Conservation (phyloP, 2,113 vertebrate genomes). For the Acanthisitta chloris region DNA sequence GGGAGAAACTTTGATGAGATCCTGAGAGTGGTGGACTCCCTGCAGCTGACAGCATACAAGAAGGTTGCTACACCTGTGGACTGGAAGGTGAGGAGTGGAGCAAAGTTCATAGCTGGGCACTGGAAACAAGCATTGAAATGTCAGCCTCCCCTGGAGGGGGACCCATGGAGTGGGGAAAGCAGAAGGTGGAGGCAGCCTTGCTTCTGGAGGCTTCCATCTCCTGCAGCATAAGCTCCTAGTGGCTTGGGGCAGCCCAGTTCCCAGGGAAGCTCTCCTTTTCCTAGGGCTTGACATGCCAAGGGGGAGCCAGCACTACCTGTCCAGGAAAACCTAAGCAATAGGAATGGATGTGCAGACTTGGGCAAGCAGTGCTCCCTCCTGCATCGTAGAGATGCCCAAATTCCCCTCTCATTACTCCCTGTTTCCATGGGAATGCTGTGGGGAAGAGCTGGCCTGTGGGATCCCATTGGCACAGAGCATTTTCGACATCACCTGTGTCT, state of each 20-base stretch:
- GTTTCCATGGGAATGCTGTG: background rate
- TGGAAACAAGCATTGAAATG: background rate
- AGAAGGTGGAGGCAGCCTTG: background rate
- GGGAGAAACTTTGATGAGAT: constrained; percentile 97
- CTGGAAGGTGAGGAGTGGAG: constrained; percentile 87
- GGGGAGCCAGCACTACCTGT: background rate
- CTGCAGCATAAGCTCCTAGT: background rate
- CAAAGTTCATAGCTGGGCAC: background rate
- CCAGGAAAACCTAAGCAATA: background rate
- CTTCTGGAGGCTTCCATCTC: background rate
- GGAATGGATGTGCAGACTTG: accelerated
- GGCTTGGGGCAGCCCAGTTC: background rate
- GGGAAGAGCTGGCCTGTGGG: background rate
- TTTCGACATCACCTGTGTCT: background rate
- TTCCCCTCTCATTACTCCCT: accelerated
- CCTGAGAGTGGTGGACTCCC: constrained; percentile 89
- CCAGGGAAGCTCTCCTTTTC: background rate
- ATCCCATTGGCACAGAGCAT: background rate
- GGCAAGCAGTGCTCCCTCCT: background rate
- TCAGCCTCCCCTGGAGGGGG: background rate
- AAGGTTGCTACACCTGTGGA: constrained; percentile 93
- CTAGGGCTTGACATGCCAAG: accelerated
- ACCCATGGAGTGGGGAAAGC: background rate
- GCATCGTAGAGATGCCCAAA: accelerated
- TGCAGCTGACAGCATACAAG: constrained; percentile 91